Base-by-base conservation (phyloP, 2,888 invertebrate genomes). In the Dastarcus helophoroides region DNA sequence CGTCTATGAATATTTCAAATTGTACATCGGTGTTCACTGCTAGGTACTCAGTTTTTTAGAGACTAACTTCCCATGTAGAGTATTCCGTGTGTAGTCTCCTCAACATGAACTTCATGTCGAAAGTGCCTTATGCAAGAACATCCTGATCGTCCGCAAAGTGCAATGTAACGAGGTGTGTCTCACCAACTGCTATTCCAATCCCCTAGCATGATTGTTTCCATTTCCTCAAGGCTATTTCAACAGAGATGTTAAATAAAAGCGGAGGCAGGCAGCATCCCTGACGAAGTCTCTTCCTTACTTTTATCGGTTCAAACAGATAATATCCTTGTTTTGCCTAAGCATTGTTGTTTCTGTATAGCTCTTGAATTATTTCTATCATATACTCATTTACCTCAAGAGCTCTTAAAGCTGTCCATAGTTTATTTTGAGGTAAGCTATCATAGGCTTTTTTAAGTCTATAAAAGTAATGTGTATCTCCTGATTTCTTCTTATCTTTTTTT, bases 21-120 rank as follows among this genome's bases (percentile, higher is more conserved):
- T 11, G 13, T 11, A 22, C 21, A 16, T 21, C 10, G 14, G 10
- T 14, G 21, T 27, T 30, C 7, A 34, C 12, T 9, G 32, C 29
- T 17, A 37, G 21, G 10, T 33, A 33, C 19, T 36, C 33, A 3
- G 23, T 37, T 28, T 37, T 37, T 14, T 26, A 9, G 12, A 33
- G 15, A 21, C 27, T 31, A 10, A 31, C 31, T 17, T 30, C 32
- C 32, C 33, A 34, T 17, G 28, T 24, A 16, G 28, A 10, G 11
- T 37, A 31, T 28, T 28, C 30, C 9, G 3, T 26, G 22, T 29
- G 22, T 6, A 32, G 29, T 21, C 15, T 29, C 19, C 11, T 32
- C 14, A 36, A 12, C 28, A 29, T 29, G 13, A 21, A 29, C 13
- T 29, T 22, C 7, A 29, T 8, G 14, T 21, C 29, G 22, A 11